These are phyloP conservation scores for Propithecus deckenii DNA, from an alignment of 2,797 vertebrate species.

Conservation along the genomic window DNA sequence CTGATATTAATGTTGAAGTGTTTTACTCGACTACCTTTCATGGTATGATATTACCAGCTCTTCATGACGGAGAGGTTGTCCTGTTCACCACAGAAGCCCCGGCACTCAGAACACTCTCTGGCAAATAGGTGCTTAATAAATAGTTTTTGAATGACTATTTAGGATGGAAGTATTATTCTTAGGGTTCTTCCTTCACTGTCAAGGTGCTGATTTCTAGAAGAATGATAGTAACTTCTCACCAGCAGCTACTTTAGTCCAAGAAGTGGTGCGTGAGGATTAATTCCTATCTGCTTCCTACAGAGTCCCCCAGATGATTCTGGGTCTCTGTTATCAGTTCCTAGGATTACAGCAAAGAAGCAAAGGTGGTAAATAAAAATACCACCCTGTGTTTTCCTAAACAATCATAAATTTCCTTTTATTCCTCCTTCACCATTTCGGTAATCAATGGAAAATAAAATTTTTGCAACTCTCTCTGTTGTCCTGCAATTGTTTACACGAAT, in stretches of 20 bases:
- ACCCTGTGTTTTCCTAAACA: background rate
- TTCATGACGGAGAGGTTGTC: background rate
- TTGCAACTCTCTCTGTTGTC: background rate
- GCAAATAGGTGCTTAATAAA: background rate
- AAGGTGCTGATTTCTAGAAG: background rate
- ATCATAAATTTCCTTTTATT: constrained; percentile 24
- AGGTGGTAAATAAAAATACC: background rate
- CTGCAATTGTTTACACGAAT: constrained; percentile 30
- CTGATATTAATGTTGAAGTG: background rate
- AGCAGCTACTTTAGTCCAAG: background rate
- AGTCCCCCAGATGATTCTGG: background rate
- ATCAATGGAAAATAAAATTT: constrained; percentile 11
- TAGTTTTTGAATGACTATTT: background rate
- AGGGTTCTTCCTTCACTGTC: background rate
- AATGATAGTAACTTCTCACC: background rate
- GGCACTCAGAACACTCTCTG: background rate
- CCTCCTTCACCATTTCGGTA: background rate
- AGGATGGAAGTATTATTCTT: background rate
- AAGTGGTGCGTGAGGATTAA: background rate
- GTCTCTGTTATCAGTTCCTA: background rate
- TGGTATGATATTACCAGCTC: background rate
- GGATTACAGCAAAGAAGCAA: background rate
- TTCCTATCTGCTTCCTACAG: background rate
- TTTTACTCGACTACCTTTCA: background rate
- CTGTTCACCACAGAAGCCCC: background rate